Percentiles rank a stretch among this genome's conserved stretches.
phyloP scores from a whole-genome alignment of 2,888 invertebrate genomes.

The Drepanosiphum platanoidis region DNA sequence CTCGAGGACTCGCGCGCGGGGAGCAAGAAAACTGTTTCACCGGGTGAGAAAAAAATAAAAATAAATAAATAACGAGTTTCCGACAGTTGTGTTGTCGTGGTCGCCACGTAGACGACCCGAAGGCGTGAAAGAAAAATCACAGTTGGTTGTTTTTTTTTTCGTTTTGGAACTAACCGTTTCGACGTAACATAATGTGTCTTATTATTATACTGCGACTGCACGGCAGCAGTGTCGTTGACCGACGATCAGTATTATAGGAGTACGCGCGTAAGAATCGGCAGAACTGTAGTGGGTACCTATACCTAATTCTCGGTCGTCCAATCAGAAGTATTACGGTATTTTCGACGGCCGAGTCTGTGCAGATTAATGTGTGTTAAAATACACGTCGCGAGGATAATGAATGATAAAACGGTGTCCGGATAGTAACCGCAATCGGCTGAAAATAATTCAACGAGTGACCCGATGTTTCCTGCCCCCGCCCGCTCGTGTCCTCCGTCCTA shows the following conservation, averaged over 20 bases:
- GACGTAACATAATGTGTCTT: neutral
- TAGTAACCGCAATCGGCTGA: neutral
- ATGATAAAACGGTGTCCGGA: too few species aligned
- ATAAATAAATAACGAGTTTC: neutral
- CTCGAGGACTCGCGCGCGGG: neutral
- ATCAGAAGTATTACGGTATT: slow-evolving; percentile 35
- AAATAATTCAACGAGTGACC: slow-evolving; percentile 32
- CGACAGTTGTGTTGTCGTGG: neutral
- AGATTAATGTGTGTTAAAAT: too few species aligned
- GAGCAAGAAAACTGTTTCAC: too few species aligned
- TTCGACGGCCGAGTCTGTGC: neutral
- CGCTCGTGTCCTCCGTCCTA: too few species aligned
- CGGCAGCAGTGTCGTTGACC: neutral
- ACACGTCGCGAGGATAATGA: neutral
- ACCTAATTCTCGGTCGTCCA: neutral
- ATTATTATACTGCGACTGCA: too few species aligned
- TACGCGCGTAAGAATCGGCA: too few species aligned
- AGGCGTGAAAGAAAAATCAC: neutral
- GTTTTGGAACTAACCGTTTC: slow-evolving; percentile 4
- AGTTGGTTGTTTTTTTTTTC: neutral
- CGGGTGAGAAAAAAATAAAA: neutral
- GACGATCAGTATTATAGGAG: too few species aligned
- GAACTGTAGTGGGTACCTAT: too few species aligned
- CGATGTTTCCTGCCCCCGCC: neutral
- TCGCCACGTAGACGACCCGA: neutral